These are phyloP conservation scores for Ptyas mucosa DNA, from an alignment of 2,113 vertebrate species.

Conservation along the genomic window DNA sequence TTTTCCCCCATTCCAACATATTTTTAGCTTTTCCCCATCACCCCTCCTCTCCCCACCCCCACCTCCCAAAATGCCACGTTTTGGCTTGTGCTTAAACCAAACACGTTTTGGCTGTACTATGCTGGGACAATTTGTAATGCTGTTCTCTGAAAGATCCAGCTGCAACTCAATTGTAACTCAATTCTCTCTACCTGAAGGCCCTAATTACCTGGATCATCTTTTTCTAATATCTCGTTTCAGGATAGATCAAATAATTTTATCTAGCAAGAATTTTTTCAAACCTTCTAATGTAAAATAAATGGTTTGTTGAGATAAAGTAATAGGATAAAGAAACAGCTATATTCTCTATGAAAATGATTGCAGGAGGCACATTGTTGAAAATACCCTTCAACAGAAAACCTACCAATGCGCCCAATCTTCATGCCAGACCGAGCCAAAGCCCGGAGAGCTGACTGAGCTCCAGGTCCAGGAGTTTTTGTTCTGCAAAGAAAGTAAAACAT, in stretches of 20 bases:
- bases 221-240: not conserved
- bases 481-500: conserved; percentile 59
- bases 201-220: not conserved
- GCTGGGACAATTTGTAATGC: not conserved
- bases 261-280: not conserved
- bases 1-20: not conserved
- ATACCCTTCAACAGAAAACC: not conserved
- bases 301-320: not conserved
- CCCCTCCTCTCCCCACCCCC: not conserved
- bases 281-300: not conserved
- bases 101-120: not conserved
- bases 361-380: not conserved
- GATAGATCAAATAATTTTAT: not conserved
- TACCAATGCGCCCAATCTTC: conserved; percentile 98
- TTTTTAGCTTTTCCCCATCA: not conserved
- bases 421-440: conserved; percentile 96
- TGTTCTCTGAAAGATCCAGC: not conserved
- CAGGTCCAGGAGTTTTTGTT: conserved; percentile 97
- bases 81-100: not conserved
- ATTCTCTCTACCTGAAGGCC: not conserved
- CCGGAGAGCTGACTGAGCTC: conserved; percentile 95
- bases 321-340: not conserved
- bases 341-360: not conserved
- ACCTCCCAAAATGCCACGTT: not conserved
- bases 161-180: not conserved